A percentile compares a stretch with the other conserved stretches of the same genome.
phyloP scores from a whole-genome alignment of 2,113 vertebrate genomes.

The Oenanthe melanoleuca region DNA sequence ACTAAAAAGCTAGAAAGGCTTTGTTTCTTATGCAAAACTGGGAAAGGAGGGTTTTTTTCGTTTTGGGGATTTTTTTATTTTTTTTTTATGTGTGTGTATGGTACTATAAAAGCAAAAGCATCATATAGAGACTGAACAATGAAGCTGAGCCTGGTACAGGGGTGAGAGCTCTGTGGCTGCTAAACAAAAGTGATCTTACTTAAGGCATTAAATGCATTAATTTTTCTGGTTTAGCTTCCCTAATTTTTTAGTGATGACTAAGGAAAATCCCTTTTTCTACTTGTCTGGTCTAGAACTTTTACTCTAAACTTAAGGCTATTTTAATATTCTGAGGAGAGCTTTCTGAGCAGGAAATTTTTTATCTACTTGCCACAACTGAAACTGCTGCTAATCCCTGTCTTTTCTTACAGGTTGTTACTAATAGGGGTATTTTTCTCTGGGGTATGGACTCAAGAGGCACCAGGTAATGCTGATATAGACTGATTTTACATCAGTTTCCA shows the following conservation, averaged over 20 bases:
- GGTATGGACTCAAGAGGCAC: neutral
- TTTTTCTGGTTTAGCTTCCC: rapidly evolving
- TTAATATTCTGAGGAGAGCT: neutral
- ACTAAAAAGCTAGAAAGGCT: rapidly evolving
- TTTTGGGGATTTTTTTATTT: too few relatives aligned
- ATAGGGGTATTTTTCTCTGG: neutral
- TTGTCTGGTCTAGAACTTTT: rapidly evolving
- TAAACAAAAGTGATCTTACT: rapidly evolving
- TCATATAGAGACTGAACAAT: rapidly evolving
- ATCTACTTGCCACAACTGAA: neutral
- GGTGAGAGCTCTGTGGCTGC: neutral
- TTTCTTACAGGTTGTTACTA: slow-evolving; percentile 9
- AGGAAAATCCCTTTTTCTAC: rapidly evolving
- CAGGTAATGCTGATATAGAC: slow-evolving; percentile 9
- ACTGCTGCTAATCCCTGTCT: neutral
- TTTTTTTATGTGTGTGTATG: too few relatives aligned
- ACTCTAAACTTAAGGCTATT: neutral
- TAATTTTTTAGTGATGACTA: neutral
- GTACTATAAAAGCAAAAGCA: neutral
- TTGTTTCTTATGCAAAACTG: rapidly evolving
- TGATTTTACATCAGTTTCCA: rapidly evolving
- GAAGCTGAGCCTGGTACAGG: neutral
- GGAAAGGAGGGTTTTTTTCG: too few relatives aligned
- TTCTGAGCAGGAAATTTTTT: neutral
- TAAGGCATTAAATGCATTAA: too few relatives aligned